A percentile compares a stretch with the other conserved stretches of the same genome.
These are phyloP conservation scores for Pardalotus punctatus DNA, from an alignment of 2,113 vertebrate species.

Conservation along the genomic window DNA sequence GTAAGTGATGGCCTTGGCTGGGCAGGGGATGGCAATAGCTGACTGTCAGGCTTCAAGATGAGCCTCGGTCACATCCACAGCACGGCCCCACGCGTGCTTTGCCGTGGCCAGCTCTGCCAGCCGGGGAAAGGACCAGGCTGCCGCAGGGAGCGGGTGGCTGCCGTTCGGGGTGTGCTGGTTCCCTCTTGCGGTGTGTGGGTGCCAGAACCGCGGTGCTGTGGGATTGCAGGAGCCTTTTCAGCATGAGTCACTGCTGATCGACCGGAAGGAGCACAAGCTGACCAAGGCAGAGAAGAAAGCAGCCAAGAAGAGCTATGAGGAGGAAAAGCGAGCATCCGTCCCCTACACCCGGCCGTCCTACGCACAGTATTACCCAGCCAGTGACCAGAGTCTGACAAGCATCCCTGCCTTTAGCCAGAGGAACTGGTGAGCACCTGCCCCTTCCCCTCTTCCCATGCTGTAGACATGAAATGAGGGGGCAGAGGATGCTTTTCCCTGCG, in stretches of 20 bases:
- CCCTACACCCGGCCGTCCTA: conserved; percentile 96
- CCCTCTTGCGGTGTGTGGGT: conserved; percentile 1
- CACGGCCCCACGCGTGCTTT: rapidly evolving
- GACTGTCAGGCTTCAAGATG: background rate
- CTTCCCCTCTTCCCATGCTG: background rate
- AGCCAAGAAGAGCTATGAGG: conserved; percentile 97
- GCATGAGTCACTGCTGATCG: conserved; percentile 94
- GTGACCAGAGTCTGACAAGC: conserved; percentile 88
- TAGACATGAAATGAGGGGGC: background rate
- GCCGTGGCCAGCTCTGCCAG: background rate
- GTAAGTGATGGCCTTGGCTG: background rate
- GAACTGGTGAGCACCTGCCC: conserved; percentile 84
- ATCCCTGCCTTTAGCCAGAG: conserved; percentile 94
- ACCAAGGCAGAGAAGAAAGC: conserved; percentile 98
- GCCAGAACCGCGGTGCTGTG: background rate
- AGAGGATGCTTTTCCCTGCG: background rate
- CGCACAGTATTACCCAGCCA: conserved; percentile 95
- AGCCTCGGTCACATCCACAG: background rate
- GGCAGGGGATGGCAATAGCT: background rate
- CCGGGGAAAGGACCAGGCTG: background rate
- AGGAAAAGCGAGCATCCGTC: conserved; percentile 95
- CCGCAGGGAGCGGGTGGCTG: background rate
- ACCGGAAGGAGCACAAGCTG: conserved; percentile 94
- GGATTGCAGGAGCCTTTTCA: conserved; percentile 90
- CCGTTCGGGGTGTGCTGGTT: background rate